Conservation (phyloP, 2,797 vertebrate species). For the Artibeus jamaicensis region DNA sequence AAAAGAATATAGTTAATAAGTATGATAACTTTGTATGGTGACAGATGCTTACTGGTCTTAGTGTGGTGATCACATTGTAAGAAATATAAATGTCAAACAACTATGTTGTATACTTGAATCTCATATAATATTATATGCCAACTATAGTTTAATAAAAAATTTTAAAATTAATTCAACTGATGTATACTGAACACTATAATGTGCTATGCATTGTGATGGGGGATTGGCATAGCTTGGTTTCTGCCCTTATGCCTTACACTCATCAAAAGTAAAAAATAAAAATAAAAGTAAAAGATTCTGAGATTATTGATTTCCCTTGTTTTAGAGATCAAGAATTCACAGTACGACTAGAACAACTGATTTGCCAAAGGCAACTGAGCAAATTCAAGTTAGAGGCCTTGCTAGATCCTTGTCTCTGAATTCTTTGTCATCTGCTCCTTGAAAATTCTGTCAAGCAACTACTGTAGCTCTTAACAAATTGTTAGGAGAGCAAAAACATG, state of each 20-base stretch:
- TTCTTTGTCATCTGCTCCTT: neutral
- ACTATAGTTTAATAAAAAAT: neutral
- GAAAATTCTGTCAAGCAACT: conserved; percentile 35
- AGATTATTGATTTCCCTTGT: neutral
- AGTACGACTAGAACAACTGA: neutral
- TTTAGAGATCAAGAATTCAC: neutral
- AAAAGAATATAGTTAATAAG: neutral
- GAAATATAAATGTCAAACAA: neutral
- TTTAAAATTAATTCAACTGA: neutral
- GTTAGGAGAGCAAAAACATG: conserved; percentile 3
- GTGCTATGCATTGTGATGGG: neutral
- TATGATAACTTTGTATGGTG: neutral
- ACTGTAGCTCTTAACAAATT: neutral
- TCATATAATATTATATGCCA: neutral
- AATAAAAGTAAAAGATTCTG: neutral
- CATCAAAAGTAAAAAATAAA: neutral
- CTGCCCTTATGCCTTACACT: neutral
- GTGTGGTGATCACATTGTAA: neutral
- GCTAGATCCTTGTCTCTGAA: neutral
- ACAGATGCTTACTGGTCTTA: neutral
- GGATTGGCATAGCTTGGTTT: neutral
- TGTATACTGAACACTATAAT: neutral
- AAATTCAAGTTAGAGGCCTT: neutral
- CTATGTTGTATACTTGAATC: neutral
- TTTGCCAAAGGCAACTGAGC: neutral